These are phyloP conservation scores for human DNA, from an alignment of 2,113 vertebrate genomes.

Conservation along the genomic window DNA sequence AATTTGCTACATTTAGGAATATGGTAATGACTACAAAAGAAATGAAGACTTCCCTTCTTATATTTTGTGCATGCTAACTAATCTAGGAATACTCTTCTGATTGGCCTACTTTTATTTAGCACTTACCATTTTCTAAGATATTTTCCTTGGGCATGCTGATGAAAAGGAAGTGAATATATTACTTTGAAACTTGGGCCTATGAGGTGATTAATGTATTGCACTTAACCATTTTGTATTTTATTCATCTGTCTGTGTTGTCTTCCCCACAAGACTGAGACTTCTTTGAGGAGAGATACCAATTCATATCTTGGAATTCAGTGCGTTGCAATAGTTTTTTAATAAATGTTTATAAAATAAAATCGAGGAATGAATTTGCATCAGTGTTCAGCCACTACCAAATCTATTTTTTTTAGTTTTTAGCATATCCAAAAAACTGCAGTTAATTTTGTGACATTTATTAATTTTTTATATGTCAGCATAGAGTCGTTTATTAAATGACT, in stretches of 20 bases:
- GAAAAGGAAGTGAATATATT: background rate
- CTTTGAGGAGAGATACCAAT: background rate
- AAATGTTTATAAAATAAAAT: slow-evolving; percentile 30
- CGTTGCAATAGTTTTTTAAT: background rate
- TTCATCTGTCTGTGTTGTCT: background rate
- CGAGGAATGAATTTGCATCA: background rate
- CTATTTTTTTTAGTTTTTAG: background rate
- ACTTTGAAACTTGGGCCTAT: background rate
- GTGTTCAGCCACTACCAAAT: background rate
- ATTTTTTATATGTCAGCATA: slow-evolving; percentile 1
- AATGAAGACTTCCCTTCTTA: background rate
- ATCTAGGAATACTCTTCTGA: background rate
- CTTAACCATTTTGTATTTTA: slow-evolving; percentile 5
- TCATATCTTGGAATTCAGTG: background rate
- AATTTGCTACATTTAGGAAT: slow-evolving; percentile 40
- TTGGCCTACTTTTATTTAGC: slow-evolving; percentile 6
- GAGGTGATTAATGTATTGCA: background rate
- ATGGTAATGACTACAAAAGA: background rate
- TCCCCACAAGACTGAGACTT: background rate
- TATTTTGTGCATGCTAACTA: background rate
- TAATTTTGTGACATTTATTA: background rate
- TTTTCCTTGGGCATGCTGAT: background rate
- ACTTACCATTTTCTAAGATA: background rate
- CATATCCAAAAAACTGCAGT: background rate
- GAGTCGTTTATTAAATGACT: slow-evolving; percentile 8